Evolutionary conservation across 2,888 invertebrate species (phyloP).

Genomic region (Catocala sponsa): DNA sequence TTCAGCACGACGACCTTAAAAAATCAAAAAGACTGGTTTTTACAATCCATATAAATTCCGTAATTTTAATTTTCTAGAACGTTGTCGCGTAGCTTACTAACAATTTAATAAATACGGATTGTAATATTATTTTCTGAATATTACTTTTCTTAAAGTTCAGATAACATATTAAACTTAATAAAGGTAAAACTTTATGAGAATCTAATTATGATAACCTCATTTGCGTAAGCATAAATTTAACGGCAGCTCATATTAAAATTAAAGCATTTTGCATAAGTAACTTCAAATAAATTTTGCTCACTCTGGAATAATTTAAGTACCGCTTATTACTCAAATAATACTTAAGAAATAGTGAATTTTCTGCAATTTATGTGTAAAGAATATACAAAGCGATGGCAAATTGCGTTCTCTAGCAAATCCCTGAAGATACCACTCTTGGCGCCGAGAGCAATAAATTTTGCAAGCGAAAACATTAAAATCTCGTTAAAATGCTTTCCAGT

Average conservation of each 20-base stretch:
- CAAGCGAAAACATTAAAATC: conserved; percentile 79
- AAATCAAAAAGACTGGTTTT: background rate
- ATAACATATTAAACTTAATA: too few species aligned
- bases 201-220: too few species aligned
- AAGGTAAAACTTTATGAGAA: too few species aligned
- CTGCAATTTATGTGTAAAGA: conserved; percentile 32
- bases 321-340: conserved; percentile 5
- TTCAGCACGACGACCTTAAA: background rate
- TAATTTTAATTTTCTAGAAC: background rate
- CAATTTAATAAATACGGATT: too few species aligned
- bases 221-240: too few species aligned
- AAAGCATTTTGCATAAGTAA: too few species aligned
- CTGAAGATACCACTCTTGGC: conserved; percentile 66
- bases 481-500: conserved; percentile 74
- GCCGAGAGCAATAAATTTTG: conserved; percentile 74
- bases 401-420: conserved; percentile 65
- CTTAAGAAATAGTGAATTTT: conserved; percentile 16
- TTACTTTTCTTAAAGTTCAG: too few species aligned
- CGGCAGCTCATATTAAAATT: too few species aligned
- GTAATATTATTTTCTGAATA: too few species aligned
- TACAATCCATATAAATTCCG: background rate
- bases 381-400: conserved; percentile 50
- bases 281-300: background rate
- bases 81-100: too few species aligned
- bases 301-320: background rate